Percentiles rank a stretch among this genome's conserved stretches.
Conservation (phyloP, 2,797 vertebrate species). For the Argyrosomus regius region DNA sequence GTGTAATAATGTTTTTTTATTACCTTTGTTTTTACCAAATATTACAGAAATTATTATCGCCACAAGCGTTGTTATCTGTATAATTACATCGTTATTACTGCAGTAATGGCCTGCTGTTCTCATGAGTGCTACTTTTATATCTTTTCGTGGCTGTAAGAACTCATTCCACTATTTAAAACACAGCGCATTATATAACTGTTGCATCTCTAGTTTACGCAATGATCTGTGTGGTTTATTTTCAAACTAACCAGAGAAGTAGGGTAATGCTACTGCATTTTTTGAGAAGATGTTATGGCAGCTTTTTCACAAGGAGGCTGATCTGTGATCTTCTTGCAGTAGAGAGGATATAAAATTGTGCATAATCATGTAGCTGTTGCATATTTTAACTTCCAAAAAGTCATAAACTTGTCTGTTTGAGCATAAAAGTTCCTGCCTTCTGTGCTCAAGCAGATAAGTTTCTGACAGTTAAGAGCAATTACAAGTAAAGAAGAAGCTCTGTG, state of each 20-base stretch:
- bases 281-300: not conserved
- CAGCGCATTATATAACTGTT: not conserved
- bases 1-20: not conserved
- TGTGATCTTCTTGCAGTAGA: not conserved
- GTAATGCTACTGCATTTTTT: not conserved
- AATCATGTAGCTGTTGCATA: not conserved
- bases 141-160: not conserved
- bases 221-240: not conserved
- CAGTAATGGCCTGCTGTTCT: not conserved
- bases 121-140: not conserved
- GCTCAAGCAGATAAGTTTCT: not conserved
- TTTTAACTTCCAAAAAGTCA: not conserved
- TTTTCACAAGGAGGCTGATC: not conserved
- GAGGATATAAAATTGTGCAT: not conserved
- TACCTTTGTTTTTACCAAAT: not conserved
- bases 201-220: not conserved
- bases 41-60: not conserved
- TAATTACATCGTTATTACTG: not conserved
- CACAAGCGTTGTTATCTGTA: not conserved
- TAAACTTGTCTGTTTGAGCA: not conserved
- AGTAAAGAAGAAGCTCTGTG: not conserved
- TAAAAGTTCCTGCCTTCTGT: not conserved
- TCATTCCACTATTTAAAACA: not conserved
- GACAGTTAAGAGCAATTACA: not conserved
- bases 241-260: not conserved